A percentile compares a stretch with the other conserved stretches of the same genome.
Conservation (phyloP, 2,888 invertebrate genomes). For the Choristoneura rosaceana region DNA sequence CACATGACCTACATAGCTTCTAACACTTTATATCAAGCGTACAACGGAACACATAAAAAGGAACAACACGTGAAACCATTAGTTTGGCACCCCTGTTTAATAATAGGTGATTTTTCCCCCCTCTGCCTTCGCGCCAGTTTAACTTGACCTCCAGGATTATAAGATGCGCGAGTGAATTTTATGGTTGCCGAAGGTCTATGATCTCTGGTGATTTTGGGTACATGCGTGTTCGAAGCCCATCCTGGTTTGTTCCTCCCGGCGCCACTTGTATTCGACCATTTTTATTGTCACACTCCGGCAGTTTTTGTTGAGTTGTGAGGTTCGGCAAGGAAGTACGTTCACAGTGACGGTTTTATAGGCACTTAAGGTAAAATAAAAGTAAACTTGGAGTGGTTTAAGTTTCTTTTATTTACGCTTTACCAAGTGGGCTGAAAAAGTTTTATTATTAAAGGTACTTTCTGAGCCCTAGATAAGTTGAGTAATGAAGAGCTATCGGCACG, state of each 20-base stretch:
- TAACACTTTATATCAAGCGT: conserved; percentile 73
- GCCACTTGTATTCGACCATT: conserved; percentile 80
- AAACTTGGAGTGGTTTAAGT: conserved; percentile 74
- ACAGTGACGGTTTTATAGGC: conserved; percentile 77
- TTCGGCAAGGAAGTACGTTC: conserved; percentile 72
- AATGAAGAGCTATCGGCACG: background rate
- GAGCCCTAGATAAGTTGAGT: background rate
- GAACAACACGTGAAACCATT: conserved; percentile 79
- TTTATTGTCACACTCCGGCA: conserved; percentile 80
- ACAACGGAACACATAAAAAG: conserved; percentile 80
- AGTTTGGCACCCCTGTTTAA: conserved; percentile 81
- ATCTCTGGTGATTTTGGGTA: conserved; percentile 55
- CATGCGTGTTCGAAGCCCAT: conserved; percentile 77
- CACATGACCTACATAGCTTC: conserved; percentile 59
- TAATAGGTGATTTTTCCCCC: conserved; percentile 78
- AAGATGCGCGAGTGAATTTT: conserved; percentile 19
- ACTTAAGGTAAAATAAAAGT: conserved; percentile 75
- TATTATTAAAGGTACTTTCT: conserved; percentile 15
- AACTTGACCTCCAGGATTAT: conserved; percentile 54
- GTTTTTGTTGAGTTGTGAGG: conserved; percentile 73
- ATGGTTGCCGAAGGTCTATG: conserved; percentile 51
- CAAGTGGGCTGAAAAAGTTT: conserved; percentile 41
- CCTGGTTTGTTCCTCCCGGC: conserved; percentile 72
- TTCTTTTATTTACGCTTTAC: conserved; percentile 55
- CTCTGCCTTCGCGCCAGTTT: conserved; percentile 63